Evolutionary conservation across 2,888 invertebrate species (phyloP), one percentile per base, ranked within the genome.

Genomic region (Heliothis peltigera): DNA sequence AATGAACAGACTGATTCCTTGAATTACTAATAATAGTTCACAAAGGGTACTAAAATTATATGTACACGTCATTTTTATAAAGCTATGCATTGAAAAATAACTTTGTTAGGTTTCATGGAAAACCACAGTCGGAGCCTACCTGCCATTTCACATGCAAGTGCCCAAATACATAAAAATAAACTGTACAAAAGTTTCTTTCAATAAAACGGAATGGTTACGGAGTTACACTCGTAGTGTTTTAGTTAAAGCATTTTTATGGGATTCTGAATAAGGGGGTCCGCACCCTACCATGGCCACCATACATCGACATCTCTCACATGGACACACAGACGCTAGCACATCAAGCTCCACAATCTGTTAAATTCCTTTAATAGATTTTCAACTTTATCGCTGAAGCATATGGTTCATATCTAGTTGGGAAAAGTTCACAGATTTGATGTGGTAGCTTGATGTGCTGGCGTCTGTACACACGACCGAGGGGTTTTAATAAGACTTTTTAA

Each of bases 201-300:
- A 68, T 68, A 54, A 55, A 68, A 68, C 7, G 28, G 21, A 65
- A 64, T 42, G 39, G 42, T 32, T 19, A 18, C 21, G 43, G 21
- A 68, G 48, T 49, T 22, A 66, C 66, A 47, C 42, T 49, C 53
- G 43, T 64, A 64, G 48, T 72, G 43, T 54, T 72, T 68, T 72
- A 68, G 54, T 54, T 54, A 69, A 39, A 72, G 48, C 53, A 68
- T 44, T 68, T 68, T 72, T 68, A 68, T 68, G 67, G 65, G 54
- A 5, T 15, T 48, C n/a, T 39, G 52, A 46, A 25, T 39, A 12
- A 73, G 53, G 67, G 72, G 65, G 21, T 4, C 49, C 43, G 39
- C 4, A 4, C 22, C 39, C 49, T 44, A 32, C 28, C 35, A 18
- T 64, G 19, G 32, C 32, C 19, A 49, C 43, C 5, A 18, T 21